These are phyloP conservation scores for Toxotes lorentzi DNA, from an alignment of 2,797 vertebrate species.

Conservation along the genomic window DNA sequence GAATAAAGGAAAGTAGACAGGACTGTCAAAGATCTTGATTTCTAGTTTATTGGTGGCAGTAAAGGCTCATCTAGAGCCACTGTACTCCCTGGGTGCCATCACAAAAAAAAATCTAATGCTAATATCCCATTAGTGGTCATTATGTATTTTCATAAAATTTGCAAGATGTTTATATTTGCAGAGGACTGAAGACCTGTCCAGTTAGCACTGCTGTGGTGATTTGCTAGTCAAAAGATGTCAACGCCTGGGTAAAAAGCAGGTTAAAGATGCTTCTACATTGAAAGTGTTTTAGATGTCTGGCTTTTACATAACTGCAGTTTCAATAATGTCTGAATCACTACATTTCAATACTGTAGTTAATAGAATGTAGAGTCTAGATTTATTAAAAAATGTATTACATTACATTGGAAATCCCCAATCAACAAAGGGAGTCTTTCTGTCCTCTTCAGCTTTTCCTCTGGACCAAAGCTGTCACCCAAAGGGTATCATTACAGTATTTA, in stretches of 20 bases:
- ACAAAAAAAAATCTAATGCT: neutral
- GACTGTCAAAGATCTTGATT: neutral
- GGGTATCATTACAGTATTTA: constrained; percentile 25
- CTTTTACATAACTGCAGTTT: constrained; percentile 13
- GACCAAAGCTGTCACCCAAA: constrained; percentile 5
- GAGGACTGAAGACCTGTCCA: no score
- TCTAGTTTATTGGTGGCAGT: neutral
- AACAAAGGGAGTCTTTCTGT: constrained; percentile 62
- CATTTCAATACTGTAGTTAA: neutral
- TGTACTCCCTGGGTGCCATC: neutral
- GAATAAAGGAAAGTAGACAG: neutral
- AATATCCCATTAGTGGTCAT: neutral
- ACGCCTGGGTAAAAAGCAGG: neutral
- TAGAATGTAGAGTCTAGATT: neutral
- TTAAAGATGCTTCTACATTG: neutral
- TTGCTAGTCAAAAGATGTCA: neutral
- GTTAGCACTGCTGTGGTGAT: neutral
- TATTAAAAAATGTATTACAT: constrained; percentile 9
- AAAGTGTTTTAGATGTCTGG: neutral
- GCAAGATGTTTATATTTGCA: neutral
- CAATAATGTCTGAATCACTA: neutral
- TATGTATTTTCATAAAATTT: neutral
- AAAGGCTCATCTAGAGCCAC: neutral
- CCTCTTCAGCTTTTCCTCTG: neutral
- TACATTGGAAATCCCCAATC: constrained; percentile 49